Conservation (phyloP, 2,797 vertebrate species). For the Lacerta bilineata region DNA sequence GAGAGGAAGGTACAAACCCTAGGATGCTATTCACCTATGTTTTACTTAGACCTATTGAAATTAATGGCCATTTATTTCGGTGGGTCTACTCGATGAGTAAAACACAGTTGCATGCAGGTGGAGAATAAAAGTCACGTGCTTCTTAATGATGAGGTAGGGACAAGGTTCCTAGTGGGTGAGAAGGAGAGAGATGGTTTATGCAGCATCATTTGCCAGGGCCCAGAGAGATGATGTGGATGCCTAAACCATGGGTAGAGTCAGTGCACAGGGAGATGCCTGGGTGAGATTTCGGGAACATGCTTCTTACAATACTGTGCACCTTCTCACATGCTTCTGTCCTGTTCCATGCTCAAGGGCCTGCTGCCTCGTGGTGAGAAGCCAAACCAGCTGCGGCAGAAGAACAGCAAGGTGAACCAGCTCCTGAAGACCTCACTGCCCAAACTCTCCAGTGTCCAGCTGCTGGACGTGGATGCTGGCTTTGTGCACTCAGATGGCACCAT, state of each 20-base stretch:
- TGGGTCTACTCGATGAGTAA: no score
- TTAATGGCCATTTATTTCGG: no score
- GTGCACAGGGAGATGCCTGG: no score
- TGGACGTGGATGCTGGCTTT: constrained; percentile 89
- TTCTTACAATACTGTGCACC: no score
- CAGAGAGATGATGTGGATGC: background rate
- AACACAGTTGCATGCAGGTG: background rate
- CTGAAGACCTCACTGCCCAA: constrained; percentile 89
- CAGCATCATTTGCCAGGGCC: background rate
- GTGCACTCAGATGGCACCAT: constrained; percentile 95
- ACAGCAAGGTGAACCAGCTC: constrained; percentile 87
- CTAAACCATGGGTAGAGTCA: background rate
- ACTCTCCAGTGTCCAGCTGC: constrained; percentile 87
- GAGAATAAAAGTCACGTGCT: background rate
- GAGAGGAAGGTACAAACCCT: background rate
- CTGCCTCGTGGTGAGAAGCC: constrained; percentile 94
- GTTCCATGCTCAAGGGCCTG: constrained; percentile 84
- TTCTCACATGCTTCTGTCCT: background rate
- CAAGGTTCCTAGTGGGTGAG: background rate
- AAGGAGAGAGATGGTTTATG: no score
- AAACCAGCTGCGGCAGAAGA: constrained; percentile 95
- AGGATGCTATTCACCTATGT: no score
- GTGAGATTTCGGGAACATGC: background rate
- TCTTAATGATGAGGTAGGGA: background rate
- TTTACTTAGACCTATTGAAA: no score